Percentiles rank a stretch among this genome's conserved stretches.
These are phyloP conservation scores for Tigriopus californicus DNA, from an alignment of 2,888 invertebrate species.

Conservation along the genomic window DNA sequence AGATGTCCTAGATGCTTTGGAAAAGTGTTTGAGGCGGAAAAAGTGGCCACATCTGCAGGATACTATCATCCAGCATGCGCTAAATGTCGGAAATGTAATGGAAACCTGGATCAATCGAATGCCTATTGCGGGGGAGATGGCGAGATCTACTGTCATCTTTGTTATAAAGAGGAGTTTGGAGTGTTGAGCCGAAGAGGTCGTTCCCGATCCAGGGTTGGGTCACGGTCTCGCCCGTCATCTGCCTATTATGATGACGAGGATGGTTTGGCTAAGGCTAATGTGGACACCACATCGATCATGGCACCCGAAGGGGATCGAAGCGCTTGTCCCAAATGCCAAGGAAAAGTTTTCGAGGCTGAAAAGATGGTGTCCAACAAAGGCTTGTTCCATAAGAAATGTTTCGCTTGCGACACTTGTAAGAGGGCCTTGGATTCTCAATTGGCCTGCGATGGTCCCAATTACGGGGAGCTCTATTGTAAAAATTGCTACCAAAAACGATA, in stretches of 20 bases:
- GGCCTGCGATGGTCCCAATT: neutral
- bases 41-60: neutral
- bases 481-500: neutral
- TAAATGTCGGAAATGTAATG: neutral
- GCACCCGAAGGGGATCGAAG: neutral
- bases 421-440: neutral
- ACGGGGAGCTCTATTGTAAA: neutral
- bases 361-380: neutral
- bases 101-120: neutral
- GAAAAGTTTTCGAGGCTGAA: slow-evolving; percentile 6
- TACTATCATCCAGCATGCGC: neutral
- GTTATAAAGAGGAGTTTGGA: neutral
- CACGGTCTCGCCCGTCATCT: neutral
- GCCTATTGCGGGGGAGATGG: neutral
- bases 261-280: neutral
- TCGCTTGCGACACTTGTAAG: neutral
- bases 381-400: neutral
- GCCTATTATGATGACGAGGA: neutral
- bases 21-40: slow-evolving; percentile 10
- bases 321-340: slow-evolving; percentile 2
- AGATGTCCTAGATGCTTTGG: neutral
- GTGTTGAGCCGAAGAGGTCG: too few relatives aligned
- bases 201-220: neutral
- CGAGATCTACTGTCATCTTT: neutral
- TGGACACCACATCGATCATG: neutral